phyloP scores from a whole-genome alignment of 2,888 invertebrate species.

The Shargacucullia verbasci region DNA sequence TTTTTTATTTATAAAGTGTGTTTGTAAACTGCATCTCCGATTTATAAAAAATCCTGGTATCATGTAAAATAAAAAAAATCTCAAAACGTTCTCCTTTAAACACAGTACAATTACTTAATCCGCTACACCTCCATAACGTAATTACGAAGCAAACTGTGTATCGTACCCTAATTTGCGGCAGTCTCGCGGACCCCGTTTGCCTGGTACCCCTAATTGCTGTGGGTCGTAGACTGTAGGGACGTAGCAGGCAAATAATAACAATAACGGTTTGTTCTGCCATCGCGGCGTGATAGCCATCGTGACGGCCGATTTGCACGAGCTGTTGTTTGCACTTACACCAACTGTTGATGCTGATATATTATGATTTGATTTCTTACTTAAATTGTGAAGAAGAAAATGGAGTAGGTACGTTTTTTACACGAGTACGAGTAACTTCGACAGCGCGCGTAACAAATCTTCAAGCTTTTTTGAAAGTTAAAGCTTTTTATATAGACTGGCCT shows the following conservation, averaged over 20 bases:
- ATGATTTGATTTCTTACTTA: no score
- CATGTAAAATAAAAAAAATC: no score
- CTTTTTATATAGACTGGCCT: no score
- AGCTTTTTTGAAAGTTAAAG: no score
- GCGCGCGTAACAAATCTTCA: no score
- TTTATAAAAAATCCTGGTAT: no score
- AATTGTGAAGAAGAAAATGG: no score
- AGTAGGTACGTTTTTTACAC: no score
- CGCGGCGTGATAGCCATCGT: constrained; percentile 65
- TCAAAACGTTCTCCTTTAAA: neutral
- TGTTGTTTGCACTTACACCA: constrained; percentile 37
- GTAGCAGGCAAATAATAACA: constrained; percentile 67
- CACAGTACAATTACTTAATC: neutral
- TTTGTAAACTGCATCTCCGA: no score
- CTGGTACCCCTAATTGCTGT: constrained; percentile 47
- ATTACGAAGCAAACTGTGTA: constrained; percentile 11
- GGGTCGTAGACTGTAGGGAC: constrained; percentile 29
- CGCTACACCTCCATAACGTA: constrained; percentile 8
- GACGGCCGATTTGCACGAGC: constrained; percentile 57
- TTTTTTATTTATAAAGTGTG: no score
- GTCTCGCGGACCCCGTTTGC: constrained; percentile 4
- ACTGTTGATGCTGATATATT: neutral
- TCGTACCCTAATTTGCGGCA: constrained; percentile 14
- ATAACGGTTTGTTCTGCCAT: constrained; percentile 64
- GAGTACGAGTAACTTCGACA: no score